phyloP scores from a whole-genome alignment of 2,113 vertebrate genomes.

The Urocolius indicus region DNA sequence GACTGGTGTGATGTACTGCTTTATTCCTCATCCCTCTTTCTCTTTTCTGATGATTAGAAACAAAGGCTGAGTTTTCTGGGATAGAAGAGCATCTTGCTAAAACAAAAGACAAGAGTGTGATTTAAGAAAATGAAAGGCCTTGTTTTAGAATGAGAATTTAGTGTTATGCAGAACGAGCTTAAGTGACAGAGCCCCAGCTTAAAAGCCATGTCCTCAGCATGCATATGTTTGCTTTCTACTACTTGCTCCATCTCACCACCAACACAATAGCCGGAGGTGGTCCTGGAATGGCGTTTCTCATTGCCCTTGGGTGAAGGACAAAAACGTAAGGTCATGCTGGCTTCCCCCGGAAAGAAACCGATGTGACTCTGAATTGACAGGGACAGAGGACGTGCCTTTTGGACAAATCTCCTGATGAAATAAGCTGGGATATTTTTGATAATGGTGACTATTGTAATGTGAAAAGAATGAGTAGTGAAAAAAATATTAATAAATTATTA shows the following conservation, averaged over 20 bases:
- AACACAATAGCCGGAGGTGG: not conserved
- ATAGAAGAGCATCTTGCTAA: not conserved
- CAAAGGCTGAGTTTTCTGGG: not conserved
- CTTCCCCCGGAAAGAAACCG: not conserved
- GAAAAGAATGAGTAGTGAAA: not conserved
- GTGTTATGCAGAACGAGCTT: not conserved
- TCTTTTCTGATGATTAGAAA: conserved; percentile 9
- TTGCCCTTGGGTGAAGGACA: not conserved
- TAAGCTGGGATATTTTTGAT: not conserved
- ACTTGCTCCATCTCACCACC: not conserved
- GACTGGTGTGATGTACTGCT: not conserved
- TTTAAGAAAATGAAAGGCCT: not conserved
- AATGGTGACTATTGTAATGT: not conserved
- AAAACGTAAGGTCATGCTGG: not conserved
- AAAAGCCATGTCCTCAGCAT: not conserved
- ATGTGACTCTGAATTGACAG: not conserved
- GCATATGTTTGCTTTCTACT: not conserved
- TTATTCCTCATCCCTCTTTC: not conserved
- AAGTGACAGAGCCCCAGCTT: not conserved
- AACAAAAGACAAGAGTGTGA: not conserved
- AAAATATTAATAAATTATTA: not conserved
- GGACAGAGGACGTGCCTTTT: not conserved
- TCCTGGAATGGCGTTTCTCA: not conserved
- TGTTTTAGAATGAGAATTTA: not conserved
- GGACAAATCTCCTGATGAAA: not conserved